Conservation (phyloP, 2,888 invertebrate species). For the Zygothrica quintamaculata region DNA sequence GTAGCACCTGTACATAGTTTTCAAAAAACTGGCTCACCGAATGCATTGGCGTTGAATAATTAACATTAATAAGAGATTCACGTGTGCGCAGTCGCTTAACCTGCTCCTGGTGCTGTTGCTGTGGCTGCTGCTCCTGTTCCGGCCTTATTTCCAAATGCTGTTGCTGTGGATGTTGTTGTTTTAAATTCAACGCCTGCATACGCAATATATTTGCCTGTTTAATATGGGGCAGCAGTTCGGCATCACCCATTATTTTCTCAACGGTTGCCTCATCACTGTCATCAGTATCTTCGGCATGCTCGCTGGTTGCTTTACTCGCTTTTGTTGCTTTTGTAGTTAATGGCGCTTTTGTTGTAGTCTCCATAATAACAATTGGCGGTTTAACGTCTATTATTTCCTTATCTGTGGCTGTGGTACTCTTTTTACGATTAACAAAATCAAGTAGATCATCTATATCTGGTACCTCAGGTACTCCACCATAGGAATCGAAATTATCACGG, state of each 20-base stretch:
- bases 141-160: conserved; percentile 21
- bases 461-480: conserved; percentile 82
- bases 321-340: conserved; percentile 49
- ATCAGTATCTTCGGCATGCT: conserved; percentile 35
- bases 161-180: conserved; percentile 22
- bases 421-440: conserved; percentile 81
- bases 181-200: conserved; percentile 54
- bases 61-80: conserved; percentile 73
- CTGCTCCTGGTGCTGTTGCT: conserved; percentile 28
- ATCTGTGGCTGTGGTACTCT: conserved; percentile 34
- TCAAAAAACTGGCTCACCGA: conserved; percentile 75
- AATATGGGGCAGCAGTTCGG: conserved; percentile 78
- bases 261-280: conserved; percentile 66
- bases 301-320: conserved; percentile 40
- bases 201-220: conserved; percentile 67
- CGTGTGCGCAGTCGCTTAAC: conserved; percentile 45
- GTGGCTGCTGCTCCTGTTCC: conserved; percentile 19
- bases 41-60: conserved; percentile 77
- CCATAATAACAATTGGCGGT: conserved; percentile 16
- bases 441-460: conserved; percentile 83
- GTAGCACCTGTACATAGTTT: conserved; percentile 70
- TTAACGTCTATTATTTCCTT: conserved; percentile 37
- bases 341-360: conserved; percentile 35
- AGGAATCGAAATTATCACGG: conserved; percentile 83
- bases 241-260: conserved; percentile 83